Evolutionary conservation across 2,113 vertebrate species (phyloP).

Genomic region (Vidua chalybeata): DNA sequence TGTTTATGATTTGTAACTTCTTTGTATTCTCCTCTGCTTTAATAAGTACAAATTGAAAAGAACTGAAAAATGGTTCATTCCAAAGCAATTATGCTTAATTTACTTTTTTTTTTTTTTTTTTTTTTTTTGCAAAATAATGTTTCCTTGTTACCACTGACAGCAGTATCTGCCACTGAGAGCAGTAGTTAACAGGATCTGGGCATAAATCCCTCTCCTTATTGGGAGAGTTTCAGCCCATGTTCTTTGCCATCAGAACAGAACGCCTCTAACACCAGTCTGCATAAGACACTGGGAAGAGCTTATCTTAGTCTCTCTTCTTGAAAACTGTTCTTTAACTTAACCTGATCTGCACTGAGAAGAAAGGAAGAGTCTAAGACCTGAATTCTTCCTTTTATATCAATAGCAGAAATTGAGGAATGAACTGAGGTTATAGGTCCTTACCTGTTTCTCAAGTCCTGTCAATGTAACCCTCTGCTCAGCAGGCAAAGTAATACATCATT

Average conservation of each 20-base stretch:
- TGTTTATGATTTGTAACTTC: background rate
- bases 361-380: background rate
- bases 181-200: background rate
- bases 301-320: background rate
- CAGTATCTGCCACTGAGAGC: background rate
- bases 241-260: background rate
- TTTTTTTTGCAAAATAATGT: background rate
- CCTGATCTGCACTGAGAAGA: background rate
- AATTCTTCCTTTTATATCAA: background rate
- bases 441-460: background rate
- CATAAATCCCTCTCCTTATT: background rate
- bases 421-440: background rate
- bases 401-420: background rate
- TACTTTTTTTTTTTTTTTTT: background rate
- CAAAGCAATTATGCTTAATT: background rate
- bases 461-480: background rate
- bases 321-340: background rate
- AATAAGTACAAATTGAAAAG: background rate
- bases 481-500: background rate
- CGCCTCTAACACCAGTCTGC: accelerated
- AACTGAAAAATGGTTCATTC: background rate
- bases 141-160: background rate
- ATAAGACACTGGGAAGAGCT: background rate
- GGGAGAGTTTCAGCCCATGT: background rate
- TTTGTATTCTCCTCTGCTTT: background rate